Evolutionary conservation across 1,140 invertebrate species (phyloP).

Genomic region (Musca vetustissima): DNA sequence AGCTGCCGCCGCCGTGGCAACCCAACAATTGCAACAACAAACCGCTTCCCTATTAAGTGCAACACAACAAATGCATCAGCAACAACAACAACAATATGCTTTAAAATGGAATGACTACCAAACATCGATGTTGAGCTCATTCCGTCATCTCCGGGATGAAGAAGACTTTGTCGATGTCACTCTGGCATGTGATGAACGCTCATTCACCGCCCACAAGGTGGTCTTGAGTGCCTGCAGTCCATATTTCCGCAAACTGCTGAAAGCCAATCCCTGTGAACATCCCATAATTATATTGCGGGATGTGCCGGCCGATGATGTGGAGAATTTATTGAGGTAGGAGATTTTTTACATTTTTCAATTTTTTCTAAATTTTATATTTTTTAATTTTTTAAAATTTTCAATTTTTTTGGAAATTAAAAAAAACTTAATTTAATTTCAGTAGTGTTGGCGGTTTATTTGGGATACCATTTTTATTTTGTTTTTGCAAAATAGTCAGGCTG

Average conservation of each 20-base stretch:
- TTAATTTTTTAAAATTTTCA: too few relatives aligned
- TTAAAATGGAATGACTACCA: slow-evolving; percentile 93
- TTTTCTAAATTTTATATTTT: neutral
- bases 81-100: slow-evolving; percentile 81
- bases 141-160: slow-evolving; percentile 80
- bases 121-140: slow-evolving; percentile 83
- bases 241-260: slow-evolving; percentile 85
- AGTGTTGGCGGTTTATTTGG: too few relatives aligned
- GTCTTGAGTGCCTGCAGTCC: slow-evolving; percentile 90
- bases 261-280: slow-evolving; percentile 91
- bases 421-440: too few relatives aligned
- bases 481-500: too few relatives aligned
- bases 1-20: slow-evolving; percentile 57
- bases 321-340: slow-evolving; percentile 76
- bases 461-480: too few relatives aligned
- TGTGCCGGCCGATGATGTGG: slow-evolving; percentile 84
- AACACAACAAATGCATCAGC: slow-evolving; percentile 30
- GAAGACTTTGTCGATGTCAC: slow-evolving; percentile 91
- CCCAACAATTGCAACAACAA: slow-evolving; percentile 67
- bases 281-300: slow-evolving; percentile 90
- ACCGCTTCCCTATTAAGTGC: slow-evolving; percentile 8
- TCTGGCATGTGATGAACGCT: slow-evolving; percentile 84
- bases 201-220: slow-evolving; percentile 87
- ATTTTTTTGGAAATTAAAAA: too few relatives aligned
- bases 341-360: too few relatives aligned